Conservation (phyloP, 2,113 vertebrate species). For the Nansenia antarctica region DNA sequence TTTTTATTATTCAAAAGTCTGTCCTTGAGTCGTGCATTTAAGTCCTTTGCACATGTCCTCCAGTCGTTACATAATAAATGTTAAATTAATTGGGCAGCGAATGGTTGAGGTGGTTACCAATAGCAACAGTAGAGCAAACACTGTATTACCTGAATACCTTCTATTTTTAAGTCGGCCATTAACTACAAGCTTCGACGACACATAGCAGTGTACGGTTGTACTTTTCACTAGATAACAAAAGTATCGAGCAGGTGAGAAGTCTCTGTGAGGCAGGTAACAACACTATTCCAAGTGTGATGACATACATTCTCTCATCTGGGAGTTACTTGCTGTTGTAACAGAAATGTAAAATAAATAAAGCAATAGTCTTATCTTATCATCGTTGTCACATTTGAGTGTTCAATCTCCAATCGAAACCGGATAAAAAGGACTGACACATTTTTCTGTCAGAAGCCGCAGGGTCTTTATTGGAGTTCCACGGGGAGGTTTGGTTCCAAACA, state of each 20-base stretch:
- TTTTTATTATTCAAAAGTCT: too few relatives aligned
- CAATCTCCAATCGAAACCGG: background rate
- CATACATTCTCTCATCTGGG: constrained; percentile 1
- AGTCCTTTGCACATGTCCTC: too few relatives aligned
- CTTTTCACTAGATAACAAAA: too few relatives aligned
- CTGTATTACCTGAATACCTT: constrained; percentile 18
- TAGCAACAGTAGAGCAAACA: constrained; percentile 52
- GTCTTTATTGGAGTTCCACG: constrained; percentile 31
- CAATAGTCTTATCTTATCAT: constrained; percentile 27
- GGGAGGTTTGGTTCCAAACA: constrained; percentile 53
- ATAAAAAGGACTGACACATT: constrained; percentile 26
- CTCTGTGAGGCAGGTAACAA: too few relatives aligned
- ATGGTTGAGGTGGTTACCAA: constrained; percentile 48
- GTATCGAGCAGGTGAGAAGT: too few relatives aligned
- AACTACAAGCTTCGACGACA: background rate
- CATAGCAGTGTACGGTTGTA: background rate
- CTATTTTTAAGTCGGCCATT: constrained; percentile 28
- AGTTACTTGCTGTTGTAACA: constrained; percentile 33
- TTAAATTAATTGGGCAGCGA: constrained; percentile 55
- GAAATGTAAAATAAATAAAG: constrained; percentile 21
- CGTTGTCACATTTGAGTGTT: constrained; percentile 39
- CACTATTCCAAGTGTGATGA: too few relatives aligned
- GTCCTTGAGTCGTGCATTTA: too few relatives aligned
- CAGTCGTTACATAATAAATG: constrained; percentile 44
- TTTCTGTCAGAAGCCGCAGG: constrained; percentile 24